phyloP scores from a whole-genome alignment of 2,888 invertebrate species.

The Ethmia dodecea region DNA sequence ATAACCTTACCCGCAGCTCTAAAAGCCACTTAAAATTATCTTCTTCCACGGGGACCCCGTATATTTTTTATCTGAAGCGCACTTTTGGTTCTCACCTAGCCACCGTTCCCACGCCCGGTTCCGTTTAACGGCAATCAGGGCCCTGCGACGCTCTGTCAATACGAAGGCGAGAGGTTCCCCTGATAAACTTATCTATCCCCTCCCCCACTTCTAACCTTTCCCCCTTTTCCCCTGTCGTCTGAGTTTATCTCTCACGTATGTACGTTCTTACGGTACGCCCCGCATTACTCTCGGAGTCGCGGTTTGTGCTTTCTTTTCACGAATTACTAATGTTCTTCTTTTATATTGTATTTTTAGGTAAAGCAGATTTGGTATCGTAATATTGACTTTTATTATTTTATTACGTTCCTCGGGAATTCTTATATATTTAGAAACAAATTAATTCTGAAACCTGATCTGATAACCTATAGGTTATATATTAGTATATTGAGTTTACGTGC shows the following conservation, averaged over 20 bases:
- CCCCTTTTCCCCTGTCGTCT: conserved; percentile 40
- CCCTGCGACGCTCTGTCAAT: conserved; percentile 73
- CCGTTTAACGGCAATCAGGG: conserved; percentile 72
- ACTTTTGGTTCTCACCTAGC: conserved; percentile 49
- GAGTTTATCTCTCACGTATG: conserved; percentile 69
- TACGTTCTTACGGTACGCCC: conserved; percentile 30
- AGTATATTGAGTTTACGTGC: no score
- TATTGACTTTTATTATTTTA: no score
- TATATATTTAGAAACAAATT: no score
- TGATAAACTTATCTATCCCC: conserved; percentile 72
- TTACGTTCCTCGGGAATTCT: no score
- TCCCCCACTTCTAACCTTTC: conserved; percentile 25
- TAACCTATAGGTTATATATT: no score
- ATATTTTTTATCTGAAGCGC: conserved; percentile 48
- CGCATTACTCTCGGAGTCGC: conserved; percentile 37
- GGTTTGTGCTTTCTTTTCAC: conserved; percentile 7
- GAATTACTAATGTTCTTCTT: conserved; percentile 1
- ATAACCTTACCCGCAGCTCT: background rate
- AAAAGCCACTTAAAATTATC: conserved; percentile 16
- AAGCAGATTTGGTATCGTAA: no score
- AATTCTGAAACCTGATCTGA: no score
- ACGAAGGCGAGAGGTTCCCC: conserved; percentile 72
- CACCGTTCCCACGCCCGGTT: conserved; percentile 62
- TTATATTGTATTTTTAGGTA: background rate
- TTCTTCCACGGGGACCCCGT: conserved; percentile 4